Evolutionary conservation across 2,888 invertebrate species (phyloP), one percentile per base, ranked within the genome.

Genomic region (Chaetoderma sp.): DNA sequence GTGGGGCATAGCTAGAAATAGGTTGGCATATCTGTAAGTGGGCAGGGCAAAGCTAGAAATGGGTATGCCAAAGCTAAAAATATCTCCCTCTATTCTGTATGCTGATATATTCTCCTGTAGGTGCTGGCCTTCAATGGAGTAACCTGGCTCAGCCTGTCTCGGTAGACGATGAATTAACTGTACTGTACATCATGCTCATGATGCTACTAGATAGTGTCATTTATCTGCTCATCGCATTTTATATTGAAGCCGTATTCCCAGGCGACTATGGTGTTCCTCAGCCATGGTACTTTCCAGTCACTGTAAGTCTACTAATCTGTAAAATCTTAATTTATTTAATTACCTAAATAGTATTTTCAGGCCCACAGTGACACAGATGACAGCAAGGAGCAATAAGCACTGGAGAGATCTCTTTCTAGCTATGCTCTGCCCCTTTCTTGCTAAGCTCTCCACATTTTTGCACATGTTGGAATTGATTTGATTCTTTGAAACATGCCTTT

Each of bases 191-290:
- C 36, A 87, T 95, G 49, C 77, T 93, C 1, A 91, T 94, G 89
- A 85, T 96, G 77, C 79, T 91, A n/a, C 68, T 93, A 1, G 92
- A 93, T 80, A 87, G 90, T 8, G 59, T 92, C 0, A 56, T 95
- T 0, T 94, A 95, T 80, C 89, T 93, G 83, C 63, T 92, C 2
- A 84, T 95, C 39, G 92, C 96, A 0, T 88, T 95, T 73, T 97
- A 96, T 82, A 87, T 96, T 30, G 96, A 96, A 85, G 93, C 93
- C 72, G 90, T 97, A 10, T 89, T 91, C 68, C 96, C 96, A 0
- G 96, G 96, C 10, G 92, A 93, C 16, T 94, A 90, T 83, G 96
- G 96, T 3, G 91, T 96, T 0, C 92, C 93, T 0, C 90, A 91
- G 68, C 91, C 91, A 28, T 95, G 94, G 91, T 91, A 95, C 80